A percentile compares a stretch with the other conserved stretches of the same genome.
These are phyloP conservation scores for Squalus acanthias DNA, from an alignment of 2,797 vertebrate genomes.

Conservation along the genomic window DNA sequence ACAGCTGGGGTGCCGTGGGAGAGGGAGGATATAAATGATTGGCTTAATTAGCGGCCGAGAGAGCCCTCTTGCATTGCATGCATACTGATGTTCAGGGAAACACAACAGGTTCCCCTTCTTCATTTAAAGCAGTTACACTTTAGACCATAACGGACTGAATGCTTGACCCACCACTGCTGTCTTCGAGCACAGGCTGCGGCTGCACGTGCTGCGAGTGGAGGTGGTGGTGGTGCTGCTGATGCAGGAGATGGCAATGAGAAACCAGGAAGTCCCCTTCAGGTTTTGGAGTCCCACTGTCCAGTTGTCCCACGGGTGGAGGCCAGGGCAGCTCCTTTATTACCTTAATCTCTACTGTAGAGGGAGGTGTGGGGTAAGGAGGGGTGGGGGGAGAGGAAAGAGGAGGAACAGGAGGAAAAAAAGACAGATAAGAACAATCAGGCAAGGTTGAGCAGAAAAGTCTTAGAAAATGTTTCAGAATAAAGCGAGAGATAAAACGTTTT, in stretches of 20 bases:
- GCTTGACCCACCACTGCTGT: slow-evolving; percentile 82
- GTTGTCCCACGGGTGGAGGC: slow-evolving; percentile 95
- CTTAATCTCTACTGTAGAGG: slow-evolving; percentile 95
- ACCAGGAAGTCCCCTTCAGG: slow-evolving; percentile 72
- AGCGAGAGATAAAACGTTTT: background rate
- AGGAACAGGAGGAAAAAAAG: slow-evolving; percentile 23
- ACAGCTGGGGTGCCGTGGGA: too few relatives aligned
- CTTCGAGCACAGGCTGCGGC: slow-evolving; percentile 66
- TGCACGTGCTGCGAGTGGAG: slow-evolving; percentile 62
- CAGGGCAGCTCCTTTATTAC: slow-evolving; percentile 98
- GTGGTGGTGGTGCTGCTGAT: slow-evolving; percentile 48
- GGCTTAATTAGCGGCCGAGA: background rate
- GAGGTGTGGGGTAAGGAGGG: slow-evolving; percentile 31
- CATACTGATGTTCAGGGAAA: background rate
- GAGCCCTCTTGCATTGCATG: background rate
- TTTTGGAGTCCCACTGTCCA: slow-evolving; percentile 74
- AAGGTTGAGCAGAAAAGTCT: background rate
- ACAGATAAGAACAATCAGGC: slow-evolving; percentile 22
- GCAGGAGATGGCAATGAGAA: slow-evolving; percentile 51
- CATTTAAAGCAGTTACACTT: slow-evolving; percentile 35
- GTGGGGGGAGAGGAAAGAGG: background rate
- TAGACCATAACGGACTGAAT: background rate
- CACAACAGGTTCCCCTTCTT: background rate
- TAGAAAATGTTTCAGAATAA: background rate
- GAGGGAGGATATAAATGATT: background rate